These are phyloP conservation scores for Turnix velox DNA, from an alignment of 2,113 vertebrate species.

Conservation along the genomic window DNA sequence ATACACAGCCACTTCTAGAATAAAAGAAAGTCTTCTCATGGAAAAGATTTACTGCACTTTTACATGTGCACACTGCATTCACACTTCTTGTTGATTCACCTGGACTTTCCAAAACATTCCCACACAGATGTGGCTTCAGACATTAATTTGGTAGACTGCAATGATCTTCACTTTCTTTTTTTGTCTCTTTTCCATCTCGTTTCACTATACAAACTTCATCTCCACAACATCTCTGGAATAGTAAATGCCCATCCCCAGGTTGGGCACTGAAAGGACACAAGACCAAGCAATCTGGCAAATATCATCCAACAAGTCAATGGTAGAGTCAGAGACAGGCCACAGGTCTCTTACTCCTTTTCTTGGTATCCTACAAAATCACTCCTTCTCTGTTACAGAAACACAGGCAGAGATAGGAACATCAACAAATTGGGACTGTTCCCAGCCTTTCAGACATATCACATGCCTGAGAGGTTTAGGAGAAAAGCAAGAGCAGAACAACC, in stretches of 20 bases:
- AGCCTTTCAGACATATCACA: neutral
- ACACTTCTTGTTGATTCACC: neutral
- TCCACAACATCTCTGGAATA: neutral
- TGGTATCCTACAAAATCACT: neutral
- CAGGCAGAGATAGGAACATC: neutral
- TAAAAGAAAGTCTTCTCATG: neutral
- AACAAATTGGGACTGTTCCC: neutral
- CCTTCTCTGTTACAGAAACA: neutral
- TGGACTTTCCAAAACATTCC: neutral
- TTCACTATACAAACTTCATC: neutral
- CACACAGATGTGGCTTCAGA: neutral
- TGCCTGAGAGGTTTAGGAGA: neutral
- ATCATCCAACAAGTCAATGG: neutral
- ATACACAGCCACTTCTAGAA: neutral
- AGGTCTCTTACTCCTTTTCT: neutral
- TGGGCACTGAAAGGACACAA: neutral
- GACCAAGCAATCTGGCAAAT: neutral
- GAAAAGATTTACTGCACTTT: neutral
- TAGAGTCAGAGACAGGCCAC: neutral
- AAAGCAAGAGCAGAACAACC: neutral
- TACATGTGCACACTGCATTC: neutral
- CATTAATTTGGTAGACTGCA: neutral
- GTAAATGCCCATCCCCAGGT: neutral
- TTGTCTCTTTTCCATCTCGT: neutral
- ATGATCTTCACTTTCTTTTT: neutral